Conservation (phyloP, 2,797 vertebrate genomes). For the Acrossocheilus wenchowensis region DNA sequence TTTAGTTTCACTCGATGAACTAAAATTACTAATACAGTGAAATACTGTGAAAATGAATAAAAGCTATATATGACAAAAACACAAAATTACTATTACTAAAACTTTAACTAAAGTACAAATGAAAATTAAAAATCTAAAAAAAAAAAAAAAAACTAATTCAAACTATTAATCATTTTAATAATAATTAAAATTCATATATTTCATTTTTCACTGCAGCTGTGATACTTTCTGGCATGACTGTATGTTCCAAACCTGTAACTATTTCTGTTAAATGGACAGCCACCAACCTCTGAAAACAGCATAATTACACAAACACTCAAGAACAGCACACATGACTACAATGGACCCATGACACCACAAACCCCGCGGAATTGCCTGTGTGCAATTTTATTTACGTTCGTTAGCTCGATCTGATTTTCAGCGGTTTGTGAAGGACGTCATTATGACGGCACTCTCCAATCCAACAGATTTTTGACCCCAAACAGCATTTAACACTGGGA, state of each 20-base stretch:
- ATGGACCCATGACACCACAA: conserved; percentile 20
- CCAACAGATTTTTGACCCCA: conserved; percentile 70
- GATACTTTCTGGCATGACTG: not conserved
- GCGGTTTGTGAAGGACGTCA: not conserved
- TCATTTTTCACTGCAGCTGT: not conserved
- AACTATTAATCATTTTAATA: not conserved
- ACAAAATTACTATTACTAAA: not conserved
- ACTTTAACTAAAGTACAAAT: not conserved
- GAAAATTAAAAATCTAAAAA: not conserved
- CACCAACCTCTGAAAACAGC: conserved; percentile 36
- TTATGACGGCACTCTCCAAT: conserved; percentile 43
- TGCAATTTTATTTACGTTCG: conserved; percentile 14
- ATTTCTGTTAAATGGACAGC: not conserved
- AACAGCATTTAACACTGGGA: conserved; percentile 72
- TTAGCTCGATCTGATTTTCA: conserved; percentile 31
- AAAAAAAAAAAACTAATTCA: not conserved
- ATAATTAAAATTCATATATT: not conserved
- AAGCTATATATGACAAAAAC: not conserved
- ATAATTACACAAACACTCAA: conserved; percentile 52
- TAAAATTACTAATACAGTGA: not conserved
- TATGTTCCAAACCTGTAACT: not conserved
- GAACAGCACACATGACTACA: conserved; percentile 23
- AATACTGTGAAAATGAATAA: not conserved
- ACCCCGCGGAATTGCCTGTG: not conserved
- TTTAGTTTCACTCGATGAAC: not conserved